Conservation (phyloP, 2,888 invertebrate genomes). For the Tetrapedia diversipes region DNA sequence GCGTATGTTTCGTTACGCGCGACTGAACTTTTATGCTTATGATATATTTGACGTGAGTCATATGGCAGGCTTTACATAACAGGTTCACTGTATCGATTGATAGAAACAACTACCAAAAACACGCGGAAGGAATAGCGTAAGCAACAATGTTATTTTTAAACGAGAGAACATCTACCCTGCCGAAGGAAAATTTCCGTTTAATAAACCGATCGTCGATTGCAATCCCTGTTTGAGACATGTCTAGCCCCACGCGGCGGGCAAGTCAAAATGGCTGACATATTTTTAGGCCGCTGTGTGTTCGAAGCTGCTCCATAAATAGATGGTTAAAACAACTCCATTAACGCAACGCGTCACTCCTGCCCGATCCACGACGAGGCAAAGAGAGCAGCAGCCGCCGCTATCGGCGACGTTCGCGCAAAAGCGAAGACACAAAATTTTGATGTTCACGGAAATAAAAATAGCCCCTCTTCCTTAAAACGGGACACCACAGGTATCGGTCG, state of each 20-base stretch:
- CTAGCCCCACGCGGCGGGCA: background rate
- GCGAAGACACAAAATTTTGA: conserved; percentile 15
- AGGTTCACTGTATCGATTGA: conserved; percentile 25
- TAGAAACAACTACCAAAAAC: conserved; percentile 40
- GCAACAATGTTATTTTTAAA: conserved; percentile 4
- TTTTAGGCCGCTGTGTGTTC: conserved; percentile 60
- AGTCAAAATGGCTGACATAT: conserved; percentile 49
- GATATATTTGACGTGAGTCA: conserved; percentile 35
- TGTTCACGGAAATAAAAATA: conserved; percentile 26
- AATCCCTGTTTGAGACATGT: background rate
- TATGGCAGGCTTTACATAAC: conserved; percentile 37
- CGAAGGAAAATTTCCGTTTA: background rate
- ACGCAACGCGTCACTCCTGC: conserved; percentile 45
- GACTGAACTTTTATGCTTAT: conserved; percentile 23
- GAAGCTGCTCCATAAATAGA: conserved; percentile 58
- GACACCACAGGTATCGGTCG: background rate
- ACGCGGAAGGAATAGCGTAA: background rate
- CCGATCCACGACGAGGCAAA: conserved; percentile 26
- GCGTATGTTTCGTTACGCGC: background rate
- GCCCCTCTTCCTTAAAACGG: conserved; percentile 21
- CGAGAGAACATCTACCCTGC: background rate
- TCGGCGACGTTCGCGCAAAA: conserved; percentile 11
- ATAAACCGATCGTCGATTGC: conserved; percentile 5
- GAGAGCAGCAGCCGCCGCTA: background rate
- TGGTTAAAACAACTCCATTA: conserved; percentile 69